Evolutionary conservation across 2,113 vertebrate genomes (phyloP).

Genomic region (Syngnathoides biaculeatus): DNA sequence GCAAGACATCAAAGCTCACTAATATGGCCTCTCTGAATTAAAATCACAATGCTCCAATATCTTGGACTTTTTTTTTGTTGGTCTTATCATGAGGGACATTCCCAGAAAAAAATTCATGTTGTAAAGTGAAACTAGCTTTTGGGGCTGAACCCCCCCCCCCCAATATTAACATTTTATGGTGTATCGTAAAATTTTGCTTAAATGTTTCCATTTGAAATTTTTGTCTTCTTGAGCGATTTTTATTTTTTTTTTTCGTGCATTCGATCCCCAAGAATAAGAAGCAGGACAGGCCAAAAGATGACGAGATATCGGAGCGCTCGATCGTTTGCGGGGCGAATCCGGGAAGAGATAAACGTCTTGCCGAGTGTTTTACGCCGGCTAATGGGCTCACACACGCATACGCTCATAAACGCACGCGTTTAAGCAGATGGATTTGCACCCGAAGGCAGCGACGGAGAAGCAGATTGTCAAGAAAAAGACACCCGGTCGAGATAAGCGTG

Average conservation of each 20-base stretch:
- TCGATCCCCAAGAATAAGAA: not conserved
- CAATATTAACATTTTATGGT: too few relatives aligned
- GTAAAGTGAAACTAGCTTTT: too few relatives aligned
- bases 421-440: constrained; percentile 18
- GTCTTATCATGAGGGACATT: too few relatives aligned
- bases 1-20: too few relatives aligned
- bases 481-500: constrained; percentile 13
- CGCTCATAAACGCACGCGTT: constrained; percentile 9
- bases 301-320: not conserved
- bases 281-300: not conserved
- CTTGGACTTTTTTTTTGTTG: too few relatives aligned
- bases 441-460: not conserved
- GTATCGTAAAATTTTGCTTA: too few relatives aligned
- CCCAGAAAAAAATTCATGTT: too few relatives aligned
- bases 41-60: too few relatives aligned
- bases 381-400: constrained; percentile 9
- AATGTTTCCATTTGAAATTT: not conserved
- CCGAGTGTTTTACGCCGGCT: constrained; percentile 20
- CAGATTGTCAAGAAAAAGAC: constrained; percentile 22
- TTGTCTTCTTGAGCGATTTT: not conserved
- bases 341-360: constrained; percentile 8
- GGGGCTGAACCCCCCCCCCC: too few relatives aligned
- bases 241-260: not conserved
- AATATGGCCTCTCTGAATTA: too few relatives aligned
- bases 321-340: not conserved